Conservation (phyloP, 30 jellyfish, hydroid and myxozoan species). For the Cassiopea andromeda region DNA sequence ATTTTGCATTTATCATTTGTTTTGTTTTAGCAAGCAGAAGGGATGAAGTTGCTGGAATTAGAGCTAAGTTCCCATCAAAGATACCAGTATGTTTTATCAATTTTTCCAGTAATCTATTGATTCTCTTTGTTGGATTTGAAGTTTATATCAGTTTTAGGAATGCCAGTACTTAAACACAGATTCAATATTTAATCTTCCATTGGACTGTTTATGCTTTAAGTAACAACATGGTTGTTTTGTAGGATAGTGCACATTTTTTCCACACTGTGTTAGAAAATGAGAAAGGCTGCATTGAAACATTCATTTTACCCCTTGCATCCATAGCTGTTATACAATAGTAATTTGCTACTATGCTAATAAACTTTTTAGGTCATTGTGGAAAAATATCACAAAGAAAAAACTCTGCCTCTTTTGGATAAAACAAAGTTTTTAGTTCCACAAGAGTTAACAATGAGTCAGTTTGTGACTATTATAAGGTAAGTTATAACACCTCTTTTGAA, state of each 20-base stretch:
- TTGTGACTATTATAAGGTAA: conserved; percentile 96
- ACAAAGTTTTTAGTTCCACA: conserved; percentile 97
- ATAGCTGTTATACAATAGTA: too few species aligned
- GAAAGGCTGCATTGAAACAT: too few species aligned
- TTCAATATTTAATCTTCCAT: too few species aligned
- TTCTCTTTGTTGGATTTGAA: too few species aligned
- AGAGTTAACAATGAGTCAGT: conserved; percentile 98
- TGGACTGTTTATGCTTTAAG: too few species aligned
- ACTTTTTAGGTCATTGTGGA: conserved; percentile 91
- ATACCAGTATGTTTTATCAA: conserved; percentile 83
- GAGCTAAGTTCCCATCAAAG: conserved; percentile 98
- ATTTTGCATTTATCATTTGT: not conserved
- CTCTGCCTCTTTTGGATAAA: conserved; percentile 95
- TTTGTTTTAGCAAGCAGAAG: conserved; percentile 91
- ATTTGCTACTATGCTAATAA: not conserved
- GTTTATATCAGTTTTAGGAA: too few species aligned
- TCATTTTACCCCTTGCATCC: too few species aligned
- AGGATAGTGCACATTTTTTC: too few species aligned
- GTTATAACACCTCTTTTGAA: not conserved
- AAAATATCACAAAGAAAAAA: conserved; percentile 93
- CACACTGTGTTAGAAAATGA: too few species aligned
- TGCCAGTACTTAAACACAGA: too few species aligned
- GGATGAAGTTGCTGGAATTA: conserved; percentile 99
- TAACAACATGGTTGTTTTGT: too few species aligned
- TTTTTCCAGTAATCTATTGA: too few species aligned